Evolutionary conservation across 2,113 vertebrate genomes (phyloP).

Genomic region (Lepus timidus): DNA sequence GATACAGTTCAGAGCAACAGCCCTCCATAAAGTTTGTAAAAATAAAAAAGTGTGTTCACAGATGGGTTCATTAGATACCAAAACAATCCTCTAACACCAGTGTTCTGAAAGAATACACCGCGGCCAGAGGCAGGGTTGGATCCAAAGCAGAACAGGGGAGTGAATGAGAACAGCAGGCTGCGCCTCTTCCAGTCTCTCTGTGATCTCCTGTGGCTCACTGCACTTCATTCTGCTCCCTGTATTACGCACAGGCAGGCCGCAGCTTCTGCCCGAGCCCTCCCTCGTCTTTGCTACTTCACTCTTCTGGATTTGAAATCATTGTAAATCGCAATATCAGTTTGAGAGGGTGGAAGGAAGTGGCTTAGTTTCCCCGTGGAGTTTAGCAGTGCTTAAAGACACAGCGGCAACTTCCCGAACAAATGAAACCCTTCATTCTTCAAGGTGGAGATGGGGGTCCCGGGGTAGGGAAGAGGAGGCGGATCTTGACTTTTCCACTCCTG

Average conservation of each 20-base stretch:
- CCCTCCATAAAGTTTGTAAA: background rate
- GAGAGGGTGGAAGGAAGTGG: background rate
- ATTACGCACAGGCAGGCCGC: background rate
- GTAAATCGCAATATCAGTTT: background rate
- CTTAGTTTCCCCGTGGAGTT: background rate
- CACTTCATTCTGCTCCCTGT: background rate
- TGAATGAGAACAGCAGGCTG: background rate
- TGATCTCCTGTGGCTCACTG: slow-evolving; percentile 18
- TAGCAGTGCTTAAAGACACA: background rate
- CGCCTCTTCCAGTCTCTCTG: background rate
- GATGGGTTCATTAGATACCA: background rate
- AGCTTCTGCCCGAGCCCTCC: background rate
- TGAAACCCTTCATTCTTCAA: background rate
- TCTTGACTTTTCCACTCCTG: background rate
- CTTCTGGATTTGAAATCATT: background rate
- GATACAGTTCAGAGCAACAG: background rate
- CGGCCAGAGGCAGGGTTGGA: background rate
- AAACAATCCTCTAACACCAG: background rate
- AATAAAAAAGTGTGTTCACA: background rate
- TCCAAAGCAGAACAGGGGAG: background rate
- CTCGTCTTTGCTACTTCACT: background rate
- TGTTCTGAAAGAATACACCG: background rate
- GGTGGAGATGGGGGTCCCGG: background rate
- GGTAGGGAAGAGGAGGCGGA: background rate
- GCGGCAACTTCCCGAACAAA: background rate